These are phyloP conservation scores for Zhuqinia jingwanae DNA, from an alignment of 2,888 invertebrate species.

Conservation along the genomic window DNA sequence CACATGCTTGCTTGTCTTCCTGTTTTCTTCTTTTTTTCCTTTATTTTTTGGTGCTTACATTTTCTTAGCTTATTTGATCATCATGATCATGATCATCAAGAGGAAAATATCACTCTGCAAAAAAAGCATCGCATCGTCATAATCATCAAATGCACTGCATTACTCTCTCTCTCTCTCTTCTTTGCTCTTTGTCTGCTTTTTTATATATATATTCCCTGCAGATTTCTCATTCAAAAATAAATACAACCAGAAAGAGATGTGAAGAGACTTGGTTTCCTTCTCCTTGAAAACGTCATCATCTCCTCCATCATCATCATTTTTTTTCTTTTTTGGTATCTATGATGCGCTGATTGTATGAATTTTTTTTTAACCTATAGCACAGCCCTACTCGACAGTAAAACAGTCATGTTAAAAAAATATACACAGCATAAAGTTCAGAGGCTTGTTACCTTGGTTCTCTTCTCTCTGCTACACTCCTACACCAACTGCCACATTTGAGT, in stretches of 20 bases:
- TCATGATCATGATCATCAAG: not conserved
- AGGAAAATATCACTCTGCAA: not conserved
- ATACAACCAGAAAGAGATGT: not conserved
- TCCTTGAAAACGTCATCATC: not conserved
- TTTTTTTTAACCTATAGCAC: too few species aligned
- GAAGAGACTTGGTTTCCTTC: not conserved
- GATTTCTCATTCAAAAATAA: slow-evolving; percentile 33
- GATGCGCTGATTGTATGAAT: slow-evolving; percentile 40
- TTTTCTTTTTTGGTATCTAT: slow-evolving; percentile 16
- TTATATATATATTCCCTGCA: slow-evolving; percentile 54
- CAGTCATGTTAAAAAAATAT: slow-evolving; percentile 3
- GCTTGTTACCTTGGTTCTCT: too few species aligned
- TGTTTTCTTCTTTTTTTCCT: not conserved
- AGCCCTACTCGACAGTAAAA: too few species aligned
- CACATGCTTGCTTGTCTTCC: not conserved
- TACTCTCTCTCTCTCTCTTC: slow-evolving; percentile 31
- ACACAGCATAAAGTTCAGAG: too few species aligned
- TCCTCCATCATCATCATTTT: slow-evolving; percentile 1
- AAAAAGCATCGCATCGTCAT: slow-evolving; percentile 14
- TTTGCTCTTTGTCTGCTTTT: too few species aligned
- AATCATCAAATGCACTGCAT: slow-evolving; percentile 43
- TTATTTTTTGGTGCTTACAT: not conserved
- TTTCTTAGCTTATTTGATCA: not conserved
- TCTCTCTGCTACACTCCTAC: too few species aligned
- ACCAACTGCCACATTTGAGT: not conserved